These are phyloP conservation scores for Hycleus phaleratus DNA, from an alignment of 1,140 invertebrate genomes.

Conservation along the genomic window DNA sequence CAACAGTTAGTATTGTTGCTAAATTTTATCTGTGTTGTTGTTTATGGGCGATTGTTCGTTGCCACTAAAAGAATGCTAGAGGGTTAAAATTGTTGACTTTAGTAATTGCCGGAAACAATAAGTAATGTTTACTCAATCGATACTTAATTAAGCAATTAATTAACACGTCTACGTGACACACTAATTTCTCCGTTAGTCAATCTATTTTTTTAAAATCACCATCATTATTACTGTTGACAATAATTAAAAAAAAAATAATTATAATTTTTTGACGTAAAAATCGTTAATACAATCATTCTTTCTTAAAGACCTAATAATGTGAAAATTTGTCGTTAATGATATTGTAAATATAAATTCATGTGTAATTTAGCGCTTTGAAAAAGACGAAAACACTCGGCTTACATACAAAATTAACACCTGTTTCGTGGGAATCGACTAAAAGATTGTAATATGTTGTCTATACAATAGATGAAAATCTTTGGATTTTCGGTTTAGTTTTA, in stretches of 20 bases:
- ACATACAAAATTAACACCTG: constrained; percentile 23
- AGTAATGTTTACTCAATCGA: constrained; percentile 24
- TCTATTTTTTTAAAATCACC: too few relatives aligned
- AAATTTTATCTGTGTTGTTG: too few relatives aligned
- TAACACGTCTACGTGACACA: constrained; percentile 17
- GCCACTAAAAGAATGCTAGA: constrained; percentile 5
- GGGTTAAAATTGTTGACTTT: constrained; percentile 21
- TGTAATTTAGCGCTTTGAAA: constrained; percentile 7
- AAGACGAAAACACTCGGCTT: constrained; percentile 4
- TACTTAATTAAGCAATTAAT: constrained; percentile 26
- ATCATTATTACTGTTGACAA: too few relatives aligned
- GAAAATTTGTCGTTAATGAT: constrained; percentile 8
- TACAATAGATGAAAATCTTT: constrained; percentile 18
- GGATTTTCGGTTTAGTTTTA: constrained; percentile 21
- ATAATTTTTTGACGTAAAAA: too few relatives aligned
- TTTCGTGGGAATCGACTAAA: constrained; percentile 13
- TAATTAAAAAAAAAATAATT: too few relatives aligned
- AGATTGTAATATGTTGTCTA: constrained; percentile 11
- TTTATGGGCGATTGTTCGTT: too few relatives aligned
- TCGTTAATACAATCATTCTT: background rate
- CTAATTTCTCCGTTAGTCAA: constrained; percentile 8
- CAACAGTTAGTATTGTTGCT: too few relatives aligned
- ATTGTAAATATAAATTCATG: constrained; percentile 13
- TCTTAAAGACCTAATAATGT: constrained; percentile 11
- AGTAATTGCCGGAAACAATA: constrained; percentile 27